Conservation (phyloP, 2,797 vertebrate species). For the Squalus acanthias region DNA sequence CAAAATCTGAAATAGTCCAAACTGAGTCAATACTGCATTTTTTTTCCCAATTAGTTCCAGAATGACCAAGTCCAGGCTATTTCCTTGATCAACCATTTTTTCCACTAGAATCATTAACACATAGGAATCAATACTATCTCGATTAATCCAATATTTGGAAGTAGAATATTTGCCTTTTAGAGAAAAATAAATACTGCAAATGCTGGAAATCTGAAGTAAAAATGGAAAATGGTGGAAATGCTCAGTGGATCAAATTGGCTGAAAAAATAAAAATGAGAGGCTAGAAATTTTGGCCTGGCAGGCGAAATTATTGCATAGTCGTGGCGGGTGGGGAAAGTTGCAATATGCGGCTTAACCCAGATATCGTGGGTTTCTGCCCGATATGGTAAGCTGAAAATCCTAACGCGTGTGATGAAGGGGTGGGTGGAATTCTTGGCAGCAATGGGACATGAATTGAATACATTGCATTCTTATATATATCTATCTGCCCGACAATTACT, state of each 20-base stretch:
- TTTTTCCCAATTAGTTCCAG: too few relatives aligned
- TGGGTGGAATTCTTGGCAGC: background rate
- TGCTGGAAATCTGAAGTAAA: background rate
- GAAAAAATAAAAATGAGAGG: background rate
- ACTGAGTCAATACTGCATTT: too few relatives aligned
- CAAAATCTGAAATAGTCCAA: too few relatives aligned
- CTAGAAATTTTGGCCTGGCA: background rate
- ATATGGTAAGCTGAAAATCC: background rate
- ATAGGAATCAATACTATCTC: background rate
- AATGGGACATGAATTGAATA: background rate
- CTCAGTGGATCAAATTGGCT: too few relatives aligned
- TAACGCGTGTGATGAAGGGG: background rate
- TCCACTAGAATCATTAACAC: background rate
- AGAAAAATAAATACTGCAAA: background rate
- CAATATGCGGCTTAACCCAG: background rate
- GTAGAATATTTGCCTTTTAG: background rate
- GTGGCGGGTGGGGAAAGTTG: background rate
- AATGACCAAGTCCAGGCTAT: too few relatives aligned
- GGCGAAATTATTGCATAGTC: background rate
- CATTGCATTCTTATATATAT: background rate
- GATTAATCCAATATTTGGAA: background rate
- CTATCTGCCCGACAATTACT: background rate
- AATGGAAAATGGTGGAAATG: too few relatives aligned
- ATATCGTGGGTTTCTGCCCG: background rate
- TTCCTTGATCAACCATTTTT: too few relatives aligned